Conservation (phyloP, 2,797 vertebrate species). For the Cyclura pinguis region DNA sequence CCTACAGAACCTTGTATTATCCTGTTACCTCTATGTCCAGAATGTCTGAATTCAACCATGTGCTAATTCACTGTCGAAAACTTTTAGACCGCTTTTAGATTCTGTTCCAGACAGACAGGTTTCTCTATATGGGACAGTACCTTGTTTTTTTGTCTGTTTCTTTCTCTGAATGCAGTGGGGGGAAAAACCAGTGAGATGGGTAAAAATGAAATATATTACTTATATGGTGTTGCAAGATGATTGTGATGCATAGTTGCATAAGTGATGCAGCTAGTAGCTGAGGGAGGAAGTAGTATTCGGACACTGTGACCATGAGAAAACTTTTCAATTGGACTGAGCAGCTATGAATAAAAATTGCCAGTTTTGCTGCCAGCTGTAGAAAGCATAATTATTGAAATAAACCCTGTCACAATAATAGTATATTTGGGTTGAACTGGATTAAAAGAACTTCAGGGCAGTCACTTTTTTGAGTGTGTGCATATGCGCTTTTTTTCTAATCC, state of each 20-base stretch:
- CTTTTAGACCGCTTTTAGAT: neutral
- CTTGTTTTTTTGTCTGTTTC: neutral
- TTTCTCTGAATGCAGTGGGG: neutral
- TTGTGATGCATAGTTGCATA: constrained; percentile 27
- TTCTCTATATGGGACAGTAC: neutral
- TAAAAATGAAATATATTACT: constrained; percentile 21
- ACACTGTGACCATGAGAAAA: neutral
- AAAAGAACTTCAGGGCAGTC: neutral
- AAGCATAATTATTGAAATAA: neutral
- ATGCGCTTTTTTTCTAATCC: neutral
- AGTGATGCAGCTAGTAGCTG: constrained; percentile 35
- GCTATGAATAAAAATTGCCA: too few relatives aligned
- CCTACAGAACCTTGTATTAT: neutral
- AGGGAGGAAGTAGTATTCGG: neutral
- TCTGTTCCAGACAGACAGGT: neutral
- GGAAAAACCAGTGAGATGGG: neutral
- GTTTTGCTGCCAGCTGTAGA: neutral
- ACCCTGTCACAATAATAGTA: neutral
- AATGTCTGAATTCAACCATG: neutral
- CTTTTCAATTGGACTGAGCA: neutral
- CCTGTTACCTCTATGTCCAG: neutral
- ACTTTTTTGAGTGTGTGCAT: neutral
- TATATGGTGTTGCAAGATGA: constrained; percentile 58
- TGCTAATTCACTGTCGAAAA: neutral
- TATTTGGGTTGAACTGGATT: neutral